These are phyloP conservation scores for Scopus umbretta DNA, from an alignment of 2,113 vertebrate species.

Conservation along the genomic window DNA sequence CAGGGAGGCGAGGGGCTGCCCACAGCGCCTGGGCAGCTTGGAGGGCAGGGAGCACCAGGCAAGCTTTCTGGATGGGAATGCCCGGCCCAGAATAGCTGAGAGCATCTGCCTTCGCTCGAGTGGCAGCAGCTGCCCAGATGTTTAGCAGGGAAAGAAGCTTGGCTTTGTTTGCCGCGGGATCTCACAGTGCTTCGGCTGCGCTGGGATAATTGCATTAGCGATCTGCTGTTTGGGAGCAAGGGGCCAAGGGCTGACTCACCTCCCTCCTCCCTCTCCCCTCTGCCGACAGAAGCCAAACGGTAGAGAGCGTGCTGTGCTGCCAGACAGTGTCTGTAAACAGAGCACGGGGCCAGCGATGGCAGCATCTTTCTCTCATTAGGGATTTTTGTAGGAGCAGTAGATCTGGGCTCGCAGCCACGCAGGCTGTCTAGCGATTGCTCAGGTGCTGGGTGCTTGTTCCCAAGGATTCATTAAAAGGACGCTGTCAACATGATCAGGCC, in stretches of 20 bases:
- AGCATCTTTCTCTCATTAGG: constrained; percentile 81
- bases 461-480: constrained; percentile 32
- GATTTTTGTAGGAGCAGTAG: constrained; percentile 66
- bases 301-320: constrained; percentile 72
- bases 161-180: constrained; percentile 1
- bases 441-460: constrained; percentile 5
- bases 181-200: constrained; percentile 19
- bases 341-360: constrained; percentile 60
- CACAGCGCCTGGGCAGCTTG: rapidly evolving
- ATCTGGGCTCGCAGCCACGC: constrained; percentile 35
- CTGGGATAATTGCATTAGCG: constrained; percentile 49
- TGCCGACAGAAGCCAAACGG: constrained; percentile 68
- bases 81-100: neutral
- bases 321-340: constrained; percentile 72
- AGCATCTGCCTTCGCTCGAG: neutral
- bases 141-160: neutral
- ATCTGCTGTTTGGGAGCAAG: constrained; percentile 39
- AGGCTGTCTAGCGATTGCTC: neutral
- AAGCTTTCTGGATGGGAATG: neutral
- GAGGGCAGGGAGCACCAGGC: neutral
- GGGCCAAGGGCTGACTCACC: constrained; percentile 77
- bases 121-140: constrained; percentile 44
- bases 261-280: constrained; percentile 32
- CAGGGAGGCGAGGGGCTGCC: neutral
- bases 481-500: neutral